Evolutionary conservation across 2,113 vertebrate genomes (phyloP).

Genomic region (human (Homo sapiens)): DNA sequence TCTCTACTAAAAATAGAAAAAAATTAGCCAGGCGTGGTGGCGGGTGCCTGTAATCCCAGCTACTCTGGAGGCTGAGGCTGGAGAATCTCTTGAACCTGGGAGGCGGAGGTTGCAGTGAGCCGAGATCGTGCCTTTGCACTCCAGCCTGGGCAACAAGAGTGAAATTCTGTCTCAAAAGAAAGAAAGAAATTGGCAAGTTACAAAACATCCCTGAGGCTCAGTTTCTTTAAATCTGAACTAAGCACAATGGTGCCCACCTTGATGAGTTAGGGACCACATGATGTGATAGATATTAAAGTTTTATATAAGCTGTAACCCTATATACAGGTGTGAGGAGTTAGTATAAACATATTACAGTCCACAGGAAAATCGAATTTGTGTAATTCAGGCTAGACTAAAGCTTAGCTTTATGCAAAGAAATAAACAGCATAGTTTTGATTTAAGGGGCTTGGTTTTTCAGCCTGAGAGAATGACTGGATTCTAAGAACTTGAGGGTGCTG

Average conservation of each 20-base stretch:
- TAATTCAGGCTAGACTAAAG: not conserved
- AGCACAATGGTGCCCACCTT: not conserved
- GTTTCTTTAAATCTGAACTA: not conserved
- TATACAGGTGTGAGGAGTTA: not conserved
- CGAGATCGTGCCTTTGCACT: fast-evolving
- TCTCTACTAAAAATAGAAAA: too few species aligned
- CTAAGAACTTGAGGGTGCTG: not conserved
- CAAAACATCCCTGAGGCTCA: not conserved
- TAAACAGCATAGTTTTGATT: not conserved
- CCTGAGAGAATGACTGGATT: not conserved
- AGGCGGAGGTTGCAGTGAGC: too few species aligned
- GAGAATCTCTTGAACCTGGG: too few species aligned
- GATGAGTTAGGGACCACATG: not conserved
- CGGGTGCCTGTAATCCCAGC: too few species aligned
- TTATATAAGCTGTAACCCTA: fast-evolving
- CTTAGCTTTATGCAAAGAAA: not conserved
- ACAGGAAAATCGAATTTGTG: not conserved
- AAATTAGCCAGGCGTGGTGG: too few species aligned
- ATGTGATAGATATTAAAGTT: not conserved
- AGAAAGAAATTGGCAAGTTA: not conserved
- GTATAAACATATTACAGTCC: not conserved
- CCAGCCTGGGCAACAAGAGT: too few species aligned
- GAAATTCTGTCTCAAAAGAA: too few species aligned
- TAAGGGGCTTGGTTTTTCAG: not conserved
- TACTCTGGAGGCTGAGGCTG: too few species aligned